Percentiles rank a stretch among this genome's conserved stretches.
Evolutionary conservation across 2,113 vertebrate species (phyloP).

Genomic region (Phrynosoma blainvillii): DNA sequence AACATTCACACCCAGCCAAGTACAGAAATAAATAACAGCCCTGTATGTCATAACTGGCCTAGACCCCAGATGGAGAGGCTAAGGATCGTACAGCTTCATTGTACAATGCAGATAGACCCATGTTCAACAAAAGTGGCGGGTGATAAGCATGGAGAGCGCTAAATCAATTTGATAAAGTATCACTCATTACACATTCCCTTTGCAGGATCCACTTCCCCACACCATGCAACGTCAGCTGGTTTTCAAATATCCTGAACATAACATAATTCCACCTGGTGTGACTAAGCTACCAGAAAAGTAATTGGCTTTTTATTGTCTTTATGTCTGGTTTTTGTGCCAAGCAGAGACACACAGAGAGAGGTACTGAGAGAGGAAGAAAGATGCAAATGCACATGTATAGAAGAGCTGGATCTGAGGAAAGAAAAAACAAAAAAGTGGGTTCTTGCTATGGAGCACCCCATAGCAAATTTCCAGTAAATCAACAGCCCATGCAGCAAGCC

Average conservation of each 20-base stretch:
- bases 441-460: neutral
- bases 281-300: neutral
- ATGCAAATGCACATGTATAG: neutral
- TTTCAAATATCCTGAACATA: slow-evolving; percentile 12
- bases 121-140: slow-evolving; percentile 1
- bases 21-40: slow-evolving; percentile 44
- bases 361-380: neutral
- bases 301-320: neutral
- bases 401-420: neutral
- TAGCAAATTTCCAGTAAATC: neutral
- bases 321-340: neutral
- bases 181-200: slow-evolving; percentile 30
- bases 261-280: slow-evolving; percentile 1
- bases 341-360: neutral
- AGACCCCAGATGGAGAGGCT: slow-evolving; percentile 1
- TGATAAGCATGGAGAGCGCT: slow-evolving; percentile 23
- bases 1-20: neutral
- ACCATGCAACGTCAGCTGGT: neutral
- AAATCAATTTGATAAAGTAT: slow-evolving; percentile 50
- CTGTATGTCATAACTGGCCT: neutral
- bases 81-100: neutral
- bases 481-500: neutral
- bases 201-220: neutral
- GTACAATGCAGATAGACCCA: neutral
- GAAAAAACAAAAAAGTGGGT: neutral